phyloP scores from a whole-genome alignment of 2,888 invertebrate genomes.

The Epistrophella euchroma region DNA sequence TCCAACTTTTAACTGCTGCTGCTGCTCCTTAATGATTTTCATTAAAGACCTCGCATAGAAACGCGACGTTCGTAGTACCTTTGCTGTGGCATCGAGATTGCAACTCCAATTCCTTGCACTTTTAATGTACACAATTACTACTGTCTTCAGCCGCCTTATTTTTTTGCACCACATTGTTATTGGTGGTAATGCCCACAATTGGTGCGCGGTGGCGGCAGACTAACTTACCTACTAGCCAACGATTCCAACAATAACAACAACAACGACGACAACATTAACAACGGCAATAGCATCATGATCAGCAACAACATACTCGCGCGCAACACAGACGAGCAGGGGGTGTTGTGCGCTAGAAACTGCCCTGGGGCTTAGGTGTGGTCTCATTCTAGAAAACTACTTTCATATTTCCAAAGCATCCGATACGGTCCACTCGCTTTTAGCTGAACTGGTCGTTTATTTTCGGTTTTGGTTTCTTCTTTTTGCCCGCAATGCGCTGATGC shows the following conservation, averaged over 20 bases:
- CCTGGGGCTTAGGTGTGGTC: conserved; percentile 80
- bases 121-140: conserved; percentile 76
- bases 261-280: conserved; percentile 67
- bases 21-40: conserved; percentile 69
- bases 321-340: conserved; percentile 7
- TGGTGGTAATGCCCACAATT: conserved; percentile 74
- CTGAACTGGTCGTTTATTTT: conserved; percentile 72
- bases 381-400: conserved; percentile 82
- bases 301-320: conserved; percentile 75
- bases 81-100: conserved; percentile 48
- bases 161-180: conserved; percentile 75
- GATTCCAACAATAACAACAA: conserved; percentile 46
- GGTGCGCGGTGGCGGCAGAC: conserved; percentile 60
- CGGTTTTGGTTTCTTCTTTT: conserved; percentile 74
- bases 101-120: conserved; percentile 74
- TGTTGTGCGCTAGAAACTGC: conserved; percentile 60
- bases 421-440: conserved; percentile 77
- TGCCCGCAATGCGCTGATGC: conserved; percentile 71
- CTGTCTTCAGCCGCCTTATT: conserved; percentile 76
- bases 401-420: conserved; percentile 79
- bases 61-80: conserved; percentile 39
- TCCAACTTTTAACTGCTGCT: conserved; percentile 41
- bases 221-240: not conserved
- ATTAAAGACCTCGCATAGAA: conserved; percentile 61
- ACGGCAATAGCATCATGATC: conserved; percentile 69